Conservation (phyloP, 1,140 invertebrate species). For the Drosophila ercepeae region DNA sequence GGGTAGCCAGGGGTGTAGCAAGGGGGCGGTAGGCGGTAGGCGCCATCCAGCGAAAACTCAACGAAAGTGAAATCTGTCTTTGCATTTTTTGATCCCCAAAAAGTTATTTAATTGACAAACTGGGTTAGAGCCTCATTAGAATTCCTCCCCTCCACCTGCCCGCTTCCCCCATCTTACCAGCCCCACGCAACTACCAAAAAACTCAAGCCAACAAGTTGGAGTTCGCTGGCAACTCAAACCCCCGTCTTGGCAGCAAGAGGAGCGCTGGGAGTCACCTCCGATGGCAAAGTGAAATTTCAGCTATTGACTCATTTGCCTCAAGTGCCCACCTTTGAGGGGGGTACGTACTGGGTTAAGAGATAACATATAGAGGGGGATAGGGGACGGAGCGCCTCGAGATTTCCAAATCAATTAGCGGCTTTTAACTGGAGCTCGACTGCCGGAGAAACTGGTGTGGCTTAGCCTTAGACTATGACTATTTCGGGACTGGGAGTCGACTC, state of each 20-base stretch:
- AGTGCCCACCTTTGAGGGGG: conserved; percentile 6
- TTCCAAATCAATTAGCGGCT: conserved; percentile 56
- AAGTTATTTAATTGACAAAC: conserved; percentile 72
- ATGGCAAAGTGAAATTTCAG: conserved; percentile 51
- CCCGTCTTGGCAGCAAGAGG: not conserved
- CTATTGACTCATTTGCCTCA: conserved; percentile 48
- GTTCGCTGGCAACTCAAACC: conserved; percentile 17
- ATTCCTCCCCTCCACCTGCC: conserved; percentile 19
- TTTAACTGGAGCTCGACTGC: conserved; percentile 45
- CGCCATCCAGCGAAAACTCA: conserved; percentile 28
- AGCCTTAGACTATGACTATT: not conserved
- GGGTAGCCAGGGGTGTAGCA: too few relatives aligned
- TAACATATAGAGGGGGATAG: too few relatives aligned
- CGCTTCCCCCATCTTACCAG: not conserved
- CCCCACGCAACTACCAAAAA: not conserved
- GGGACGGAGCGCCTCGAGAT: conserved; percentile 9
- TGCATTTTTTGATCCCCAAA: conserved; percentile 9
- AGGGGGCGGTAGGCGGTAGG: conserved; percentile 1
- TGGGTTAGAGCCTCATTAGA: conserved; percentile 48
- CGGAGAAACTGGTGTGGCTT: conserved; percentile 14
- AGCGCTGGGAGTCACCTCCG: conserved; percentile 27
- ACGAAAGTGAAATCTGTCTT: conserved; percentile 72
- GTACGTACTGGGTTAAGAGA: too few relatives aligned
- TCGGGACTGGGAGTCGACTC: not conserved
- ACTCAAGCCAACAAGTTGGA: conserved; percentile 25